Percentiles rank a stretch among this genome's conserved stretches.
These are phyloP conservation scores for Aethina tumida DNA, from an alignment of 1,140 invertebrate species.

Conservation along the genomic window DNA sequence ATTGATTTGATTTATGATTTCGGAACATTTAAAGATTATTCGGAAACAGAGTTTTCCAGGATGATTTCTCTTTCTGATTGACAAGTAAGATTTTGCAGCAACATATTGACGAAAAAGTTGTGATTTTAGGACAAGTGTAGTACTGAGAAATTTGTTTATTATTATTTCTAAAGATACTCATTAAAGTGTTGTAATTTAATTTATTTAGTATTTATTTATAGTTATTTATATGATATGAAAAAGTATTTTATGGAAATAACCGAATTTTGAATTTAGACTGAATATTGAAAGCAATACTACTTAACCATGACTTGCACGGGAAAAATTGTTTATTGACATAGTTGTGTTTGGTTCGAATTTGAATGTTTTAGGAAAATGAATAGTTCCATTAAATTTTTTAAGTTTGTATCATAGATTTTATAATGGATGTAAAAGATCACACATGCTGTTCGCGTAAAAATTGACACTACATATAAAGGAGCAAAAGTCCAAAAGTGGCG, in stretches of 20 bases:
- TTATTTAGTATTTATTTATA: constrained; percentile 25
- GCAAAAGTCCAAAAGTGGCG: no score
- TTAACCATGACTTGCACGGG: constrained; percentile 18
- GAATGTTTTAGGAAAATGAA: constrained; percentile 15
- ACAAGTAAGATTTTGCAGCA: constrained; percentile 11
- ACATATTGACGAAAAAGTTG: constrained; percentile 6
- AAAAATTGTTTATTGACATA: constrained; percentile 13
- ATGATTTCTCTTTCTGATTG: constrained; percentile 7
- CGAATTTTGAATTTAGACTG: constrained; percentile 28
- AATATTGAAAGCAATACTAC: constrained; percentile 24
- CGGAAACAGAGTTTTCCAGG: not conserved
- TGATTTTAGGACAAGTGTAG: constrained; percentile 13
- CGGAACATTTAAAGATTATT: no score
- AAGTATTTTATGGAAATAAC: constrained; percentile 21
- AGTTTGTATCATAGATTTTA: constrained; percentile 14
- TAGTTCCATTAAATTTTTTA: constrained; percentile 10
- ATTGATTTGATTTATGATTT: no score
- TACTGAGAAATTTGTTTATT: constrained; percentile 17
- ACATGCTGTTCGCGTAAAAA: not conserved
- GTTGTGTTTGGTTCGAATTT: no score
- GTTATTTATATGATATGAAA: constrained; percentile 14
- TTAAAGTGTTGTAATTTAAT: constrained; percentile 21
- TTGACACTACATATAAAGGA: no score
- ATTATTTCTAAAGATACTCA: constrained; percentile 24
- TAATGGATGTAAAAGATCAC: constrained; percentile 12